Conservation (phyloP, 2,113 vertebrate species). For the Prinia subflava region DNA sequence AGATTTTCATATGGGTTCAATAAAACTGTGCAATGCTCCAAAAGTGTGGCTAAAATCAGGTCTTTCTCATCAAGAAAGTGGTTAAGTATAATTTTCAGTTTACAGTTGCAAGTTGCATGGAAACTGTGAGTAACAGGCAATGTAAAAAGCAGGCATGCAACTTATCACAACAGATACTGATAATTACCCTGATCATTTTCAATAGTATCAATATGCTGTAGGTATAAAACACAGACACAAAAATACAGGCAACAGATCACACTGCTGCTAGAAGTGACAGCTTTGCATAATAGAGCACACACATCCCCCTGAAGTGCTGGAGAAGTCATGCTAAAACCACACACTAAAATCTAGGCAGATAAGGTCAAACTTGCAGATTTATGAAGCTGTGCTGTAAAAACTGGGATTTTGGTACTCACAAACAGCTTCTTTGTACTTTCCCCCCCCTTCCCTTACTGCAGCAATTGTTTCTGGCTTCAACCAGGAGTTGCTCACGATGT, state of each 20-base stretch:
- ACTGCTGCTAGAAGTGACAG: background rate
- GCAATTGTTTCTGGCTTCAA: background rate
- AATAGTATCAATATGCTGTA: background rate
- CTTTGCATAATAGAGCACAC: background rate
- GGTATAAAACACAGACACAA: background rate
- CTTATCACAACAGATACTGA: background rate
- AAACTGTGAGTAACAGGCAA: conserved; percentile 33
- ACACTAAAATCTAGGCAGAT: background rate
- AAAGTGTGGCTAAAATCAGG: conserved; percentile 33
- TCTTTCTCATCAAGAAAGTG: conserved; percentile 33
- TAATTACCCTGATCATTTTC: background rate
- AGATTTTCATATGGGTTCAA: conserved; percentile 47
- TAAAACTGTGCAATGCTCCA: conserved; percentile 10
- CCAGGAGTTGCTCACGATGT: fast-evolving
- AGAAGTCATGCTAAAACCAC: background rate
- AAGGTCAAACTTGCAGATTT: background rate
- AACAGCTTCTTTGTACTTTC: background rate
- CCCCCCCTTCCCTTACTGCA: fast-evolving
- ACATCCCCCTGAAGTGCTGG: background rate
- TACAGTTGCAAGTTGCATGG: conserved; percentile 2
- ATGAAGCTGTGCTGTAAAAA: background rate
- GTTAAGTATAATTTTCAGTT: conserved; percentile 12
- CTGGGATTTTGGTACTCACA: background rate
- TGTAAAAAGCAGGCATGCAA: background rate
- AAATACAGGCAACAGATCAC: background rate